Percentiles rank a stretch among this genome's conserved stretches.
phyloP scores from a whole-genome alignment of 2,888 invertebrate genomes.

The Diabrotica balteata region DNA sequence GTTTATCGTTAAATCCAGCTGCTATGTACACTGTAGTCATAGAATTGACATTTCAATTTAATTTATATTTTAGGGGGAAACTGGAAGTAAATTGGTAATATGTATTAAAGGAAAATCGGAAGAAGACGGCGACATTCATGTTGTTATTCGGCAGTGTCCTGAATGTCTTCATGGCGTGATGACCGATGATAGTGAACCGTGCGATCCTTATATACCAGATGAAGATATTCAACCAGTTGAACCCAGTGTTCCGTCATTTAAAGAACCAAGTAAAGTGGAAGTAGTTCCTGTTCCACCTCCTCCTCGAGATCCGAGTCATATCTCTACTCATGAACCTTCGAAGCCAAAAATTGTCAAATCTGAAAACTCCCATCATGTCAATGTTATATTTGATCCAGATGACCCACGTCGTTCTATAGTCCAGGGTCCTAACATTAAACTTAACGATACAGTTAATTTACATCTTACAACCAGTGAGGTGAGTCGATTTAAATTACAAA shows the following conservation, averaged over 20 bases:
- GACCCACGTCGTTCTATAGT: slow-evolving; percentile 33
- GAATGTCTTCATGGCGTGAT: slow-evolving; percentile 33
- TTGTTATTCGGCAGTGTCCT: slow-evolving; percentile 46
- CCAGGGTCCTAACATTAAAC: slow-evolving; percentile 32
- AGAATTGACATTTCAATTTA: too few relatives aligned
- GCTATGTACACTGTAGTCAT: too few relatives aligned
- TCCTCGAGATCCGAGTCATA: background rate
- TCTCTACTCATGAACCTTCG: background rate
- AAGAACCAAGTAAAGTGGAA: background rate
- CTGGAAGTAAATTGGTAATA: slow-evolving; percentile 43
- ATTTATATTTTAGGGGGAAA: slow-evolving; percentile 31
- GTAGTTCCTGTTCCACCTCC: background rate
- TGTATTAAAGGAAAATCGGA: slow-evolving; percentile 46
- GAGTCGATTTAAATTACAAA: too few relatives aligned
- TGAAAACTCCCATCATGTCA: slow-evolving; percentile 16
- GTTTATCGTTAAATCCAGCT: too few relatives aligned
- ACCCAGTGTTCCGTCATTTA: background rate
- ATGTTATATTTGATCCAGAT: slow-evolving; percentile 31
- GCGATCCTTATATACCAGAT: background rate
- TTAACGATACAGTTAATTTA: slow-evolving; percentile 42
- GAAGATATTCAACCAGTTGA: background rate
- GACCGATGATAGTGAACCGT: background rate
- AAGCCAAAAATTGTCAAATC: background rate
- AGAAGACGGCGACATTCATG: slow-evolving; percentile 43
- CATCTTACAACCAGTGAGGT: slow-evolving; percentile 36